Percentiles rank a stretch among this genome's conserved stretches.
Evolutionary conservation across 2,888 invertebrate species (phyloP).

Genomic region (Eristalis tenax): DNA sequence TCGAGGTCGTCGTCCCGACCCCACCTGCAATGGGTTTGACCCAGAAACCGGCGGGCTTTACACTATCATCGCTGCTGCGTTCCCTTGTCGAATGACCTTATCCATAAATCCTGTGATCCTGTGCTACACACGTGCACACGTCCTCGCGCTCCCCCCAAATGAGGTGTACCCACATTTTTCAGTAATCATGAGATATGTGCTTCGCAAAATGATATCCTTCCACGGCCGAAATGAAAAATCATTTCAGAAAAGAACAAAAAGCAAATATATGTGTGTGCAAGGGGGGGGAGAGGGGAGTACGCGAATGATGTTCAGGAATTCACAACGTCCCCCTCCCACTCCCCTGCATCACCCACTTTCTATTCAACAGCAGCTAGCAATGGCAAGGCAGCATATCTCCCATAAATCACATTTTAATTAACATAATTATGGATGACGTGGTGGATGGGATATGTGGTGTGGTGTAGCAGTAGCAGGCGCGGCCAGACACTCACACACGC

Average conservation of each 20-base stretch:
- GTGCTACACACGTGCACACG: constrained; percentile 30
- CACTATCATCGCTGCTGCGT: background rate
- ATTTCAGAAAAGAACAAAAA: constrained; percentile 41
- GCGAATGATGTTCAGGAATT: constrained; percentile 31
- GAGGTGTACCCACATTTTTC: constrained; percentile 56
- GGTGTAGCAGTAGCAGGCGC: background rate
- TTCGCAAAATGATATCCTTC: constrained; percentile 63
- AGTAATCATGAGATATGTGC: constrained; percentile 64
- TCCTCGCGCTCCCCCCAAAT: constrained; percentile 40
- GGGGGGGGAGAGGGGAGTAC: background rate
- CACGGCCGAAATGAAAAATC: constrained; percentile 58
- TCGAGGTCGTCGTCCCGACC: background rate
- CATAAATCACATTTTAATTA: constrained; percentile 72
- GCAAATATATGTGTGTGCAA: too few relatives aligned
- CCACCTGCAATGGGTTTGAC: background rate
- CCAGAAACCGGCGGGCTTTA: background rate
- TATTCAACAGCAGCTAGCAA: constrained; percentile 31
- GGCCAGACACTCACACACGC: background rate
- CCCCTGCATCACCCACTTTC: background rate
- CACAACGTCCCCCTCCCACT: background rate
- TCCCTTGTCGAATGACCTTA: constrained; percentile 51
- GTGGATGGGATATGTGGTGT: constrained; percentile 19
- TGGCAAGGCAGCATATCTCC: constrained; percentile 56
- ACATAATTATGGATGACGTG: constrained; percentile 68
- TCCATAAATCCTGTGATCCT: constrained; percentile 52